Evolutionary conservation across 2,888 invertebrate species (phyloP).

Genomic region (Cyclophora albipunctata): DNA sequence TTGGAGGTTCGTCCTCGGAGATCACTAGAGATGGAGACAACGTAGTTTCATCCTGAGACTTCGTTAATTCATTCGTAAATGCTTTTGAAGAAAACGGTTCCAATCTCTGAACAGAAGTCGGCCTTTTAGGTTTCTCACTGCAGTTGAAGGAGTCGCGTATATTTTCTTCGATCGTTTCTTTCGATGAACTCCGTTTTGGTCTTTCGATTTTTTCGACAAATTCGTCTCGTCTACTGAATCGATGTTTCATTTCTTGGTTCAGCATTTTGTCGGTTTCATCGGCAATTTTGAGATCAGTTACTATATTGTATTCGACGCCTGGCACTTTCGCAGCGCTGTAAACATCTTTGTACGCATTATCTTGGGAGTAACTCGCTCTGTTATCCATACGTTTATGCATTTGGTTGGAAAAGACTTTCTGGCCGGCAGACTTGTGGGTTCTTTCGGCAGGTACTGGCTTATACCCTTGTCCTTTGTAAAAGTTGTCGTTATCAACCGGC

Average conservation of each 20-base stretch:
- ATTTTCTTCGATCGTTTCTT: conserved; percentile 46
- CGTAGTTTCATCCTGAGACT: conserved; percentile 38
- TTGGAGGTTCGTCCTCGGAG: conserved; percentile 53
- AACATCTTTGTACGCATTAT: conserved; percentile 64
- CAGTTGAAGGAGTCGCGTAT: conserved; percentile 53
- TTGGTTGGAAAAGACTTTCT: conserved; percentile 68
- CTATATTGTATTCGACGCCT: conserved; percentile 61
- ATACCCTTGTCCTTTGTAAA: conserved; percentile 45
- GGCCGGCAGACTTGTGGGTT: conserved; percentile 62
- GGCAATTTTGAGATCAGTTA: conserved; percentile 66
- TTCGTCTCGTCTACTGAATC: conserved; percentile 58
- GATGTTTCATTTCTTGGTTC: conserved; percentile 57
- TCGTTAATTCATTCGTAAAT: conserved; percentile 55
- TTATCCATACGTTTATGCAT: conserved; percentile 70
- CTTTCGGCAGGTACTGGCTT: conserved; percentile 62
- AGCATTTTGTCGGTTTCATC: conserved; percentile 69
- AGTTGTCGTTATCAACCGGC: conserved; percentile 48
- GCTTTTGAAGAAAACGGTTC: conserved; percentile 60
- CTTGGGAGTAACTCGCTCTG: conserved; percentile 69
- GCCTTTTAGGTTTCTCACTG: conserved; percentile 54
- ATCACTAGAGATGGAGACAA: conserved; percentile 41
- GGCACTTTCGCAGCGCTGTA: conserved; percentile 64
- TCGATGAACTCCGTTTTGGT: conserved; percentile 50
- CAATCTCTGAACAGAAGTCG: conserved; percentile 51
- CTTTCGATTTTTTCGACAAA: conserved; percentile 50